Evolutionary conservation across 2,797 vertebrate genomes (phyloP), one percentile per base, ranked within the genome.

Genomic region (Cetoscarus ocellatus): DNA sequence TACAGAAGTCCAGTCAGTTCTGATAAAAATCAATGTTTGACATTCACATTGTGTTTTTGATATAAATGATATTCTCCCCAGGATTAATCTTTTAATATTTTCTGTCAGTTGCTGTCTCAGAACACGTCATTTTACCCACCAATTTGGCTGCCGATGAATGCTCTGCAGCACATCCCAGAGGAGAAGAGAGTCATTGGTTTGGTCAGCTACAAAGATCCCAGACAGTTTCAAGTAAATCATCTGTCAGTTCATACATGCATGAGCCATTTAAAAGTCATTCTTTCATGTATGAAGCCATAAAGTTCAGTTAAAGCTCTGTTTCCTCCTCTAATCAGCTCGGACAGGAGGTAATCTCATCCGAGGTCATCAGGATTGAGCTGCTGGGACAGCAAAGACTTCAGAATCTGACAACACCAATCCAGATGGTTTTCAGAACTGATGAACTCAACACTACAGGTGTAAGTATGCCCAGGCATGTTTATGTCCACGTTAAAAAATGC

Each of bases 331-430:
- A 1, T 58, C 14, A 92, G 91, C 50, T 89, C 13, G 0, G 42
- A 4, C 3, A 55, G 7, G 67, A 60, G 7, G 0, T 1, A 0
- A 36, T 92, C 48, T 1, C 6, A 18, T 89, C 91, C 3, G 45
- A 63, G 61, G 71, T 90, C 17, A 55, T 92, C 38, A 81, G 93
- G 39, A 79, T 94, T 38, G 91, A 94, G 75, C 3, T 67, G 0
- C 38, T 61, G 1, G 65, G 10, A 1, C 1, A 27, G 3, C 3
- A 6, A 0, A 27, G 0, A 2, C 53, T 86, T 36, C 7, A 3
- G 0, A 1, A 85, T 54, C 75, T 93, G 45, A 0, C 0, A 0
- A 43, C 50, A 0, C 54, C 62, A 12, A 68, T 94, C 34, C 27
- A 12, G 34, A 93, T 94, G 45, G 56, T 8, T 8, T 94, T 94